Base-by-base conservation (phyloP, 2,888 invertebrate genomes). In the Augiades crinisus region DNA sequence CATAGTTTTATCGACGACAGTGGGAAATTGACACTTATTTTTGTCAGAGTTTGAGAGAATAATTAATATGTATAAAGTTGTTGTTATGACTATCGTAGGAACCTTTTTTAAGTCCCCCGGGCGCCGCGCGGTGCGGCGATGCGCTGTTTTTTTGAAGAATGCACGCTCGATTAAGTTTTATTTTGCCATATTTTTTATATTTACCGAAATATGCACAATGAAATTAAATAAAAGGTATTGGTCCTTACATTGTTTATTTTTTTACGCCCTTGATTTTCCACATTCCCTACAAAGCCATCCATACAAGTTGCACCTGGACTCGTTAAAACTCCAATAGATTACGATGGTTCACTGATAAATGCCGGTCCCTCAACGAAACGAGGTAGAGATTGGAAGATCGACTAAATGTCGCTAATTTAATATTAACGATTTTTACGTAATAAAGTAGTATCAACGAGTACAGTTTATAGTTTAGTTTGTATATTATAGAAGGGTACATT, bases 141-240 rank as follows among this genome's bases (percentile, higher is more conserved):
- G 64, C 63, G 68, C 67, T 62, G 62, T 56, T 54, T 57, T 60
- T 61, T 64, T 70, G 63, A 65, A 61, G 61, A 55, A 65, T 67
- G 75, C 81, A 81, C 83, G 82, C 81, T 79, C 77, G 62, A 62
- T 78, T 72, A 63, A 46, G 58, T 70, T 78, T 80, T 78, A 71
- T 72, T 81, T 81, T 76, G 81, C 81, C 76, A 80, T 81, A 77
- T 78, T 81, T 84, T 84, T 81, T 83, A 79, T 84, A 83, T 78
- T 73, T 81, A 84, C 81, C 71, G 75, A 80, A 78, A 78, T 78
- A 86, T 88, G 88, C 88, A 88, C 88, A 88, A 88, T 85, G 78
- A 81, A 80, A 76, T 72, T 76, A 79, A 85, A 85, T 86, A 85
- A 86, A 87, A 85, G 82, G 81, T 84, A 78, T 75, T 83, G 79